Conservation (phyloP, 2,888 invertebrate genomes). For the Apamea sordens region DNA sequence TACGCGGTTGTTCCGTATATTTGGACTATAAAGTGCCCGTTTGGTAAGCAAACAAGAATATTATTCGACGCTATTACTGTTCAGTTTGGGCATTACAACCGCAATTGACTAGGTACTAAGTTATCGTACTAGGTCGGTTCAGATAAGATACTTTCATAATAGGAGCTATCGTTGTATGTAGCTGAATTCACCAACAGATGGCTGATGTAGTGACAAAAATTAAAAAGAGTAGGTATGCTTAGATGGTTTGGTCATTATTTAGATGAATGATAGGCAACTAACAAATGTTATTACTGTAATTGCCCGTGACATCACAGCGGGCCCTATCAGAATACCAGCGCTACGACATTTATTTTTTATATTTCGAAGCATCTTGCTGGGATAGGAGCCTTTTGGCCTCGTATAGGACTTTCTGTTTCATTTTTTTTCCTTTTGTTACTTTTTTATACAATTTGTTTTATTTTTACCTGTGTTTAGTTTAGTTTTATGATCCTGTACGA, state of each 20-base stretch:
- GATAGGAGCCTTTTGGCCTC: no score
- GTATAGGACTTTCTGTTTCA: no score
- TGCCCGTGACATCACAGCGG: no score
- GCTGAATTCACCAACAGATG: not conserved
- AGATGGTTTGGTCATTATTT: not conserved
- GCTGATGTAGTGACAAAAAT: not conserved
- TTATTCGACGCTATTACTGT: slow-evolving; percentile 30
- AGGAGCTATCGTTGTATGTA: not conserved
- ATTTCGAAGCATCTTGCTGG: no score
- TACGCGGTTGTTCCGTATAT: slow-evolving; percentile 33
- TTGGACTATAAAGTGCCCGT: slow-evolving; percentile 26
- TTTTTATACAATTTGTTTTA: no score
- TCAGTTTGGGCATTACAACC: slow-evolving; percentile 5
- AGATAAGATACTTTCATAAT: not conserved
- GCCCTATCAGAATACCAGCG: no score
- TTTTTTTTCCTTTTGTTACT: no score
- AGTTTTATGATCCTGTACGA: no score
- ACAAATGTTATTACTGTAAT: no score
- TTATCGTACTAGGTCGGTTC: not conserved
- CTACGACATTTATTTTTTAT: no score
- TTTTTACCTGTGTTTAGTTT: no score
- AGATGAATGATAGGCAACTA: not conserved
- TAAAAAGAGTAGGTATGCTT: not conserved
- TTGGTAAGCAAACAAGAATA: slow-evolving; percentile 46
- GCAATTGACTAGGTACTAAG: not conserved